Conservation (phyloP, 2,888 invertebrate genomes). For the Chrysotoxum bicinctum region DNA sequence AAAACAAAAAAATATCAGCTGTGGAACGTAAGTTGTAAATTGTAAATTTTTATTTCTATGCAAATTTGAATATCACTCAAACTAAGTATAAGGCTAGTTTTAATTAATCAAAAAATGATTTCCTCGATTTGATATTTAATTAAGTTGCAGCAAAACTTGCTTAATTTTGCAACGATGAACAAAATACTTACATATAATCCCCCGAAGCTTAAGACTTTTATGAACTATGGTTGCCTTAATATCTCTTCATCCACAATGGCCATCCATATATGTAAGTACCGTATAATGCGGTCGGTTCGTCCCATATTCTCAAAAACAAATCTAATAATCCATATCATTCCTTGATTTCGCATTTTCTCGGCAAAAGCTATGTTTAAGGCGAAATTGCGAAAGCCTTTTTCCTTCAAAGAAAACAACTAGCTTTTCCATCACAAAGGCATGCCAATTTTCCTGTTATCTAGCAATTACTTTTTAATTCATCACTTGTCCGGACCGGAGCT, state of each 20-base stretch:
- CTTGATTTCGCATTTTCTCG: background rate
- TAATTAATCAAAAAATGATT: too few species aligned
- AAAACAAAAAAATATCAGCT: too few species aligned
- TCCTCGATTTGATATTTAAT: too few species aligned
- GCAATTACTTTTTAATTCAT: conserved; percentile 66
- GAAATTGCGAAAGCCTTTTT: background rate
- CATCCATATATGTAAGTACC: background rate
- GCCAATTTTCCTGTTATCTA: conserved; percentile 49
- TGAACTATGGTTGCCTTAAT: background rate
- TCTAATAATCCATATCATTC: background rate
- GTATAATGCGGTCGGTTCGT: background rate
- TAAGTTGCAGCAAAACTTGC: background rate
- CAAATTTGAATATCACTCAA: too few species aligned
- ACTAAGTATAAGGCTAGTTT: too few species aligned
- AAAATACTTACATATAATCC: background rate
- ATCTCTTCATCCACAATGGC: background rate
- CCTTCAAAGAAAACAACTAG: background rate
- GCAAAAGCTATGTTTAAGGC: background rate
- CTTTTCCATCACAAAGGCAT: conserved; percentile 26
- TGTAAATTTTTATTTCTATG: too few species aligned
- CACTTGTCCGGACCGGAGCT: conserved; percentile 48
- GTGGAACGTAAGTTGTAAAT: too few species aligned
- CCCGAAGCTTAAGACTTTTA: background rate
- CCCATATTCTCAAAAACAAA: background rate
- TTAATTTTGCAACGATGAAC: background rate